phyloP scores from a whole-genome alignment of 2,888 invertebrate genomes.

The Melanargia galathea region DNA sequence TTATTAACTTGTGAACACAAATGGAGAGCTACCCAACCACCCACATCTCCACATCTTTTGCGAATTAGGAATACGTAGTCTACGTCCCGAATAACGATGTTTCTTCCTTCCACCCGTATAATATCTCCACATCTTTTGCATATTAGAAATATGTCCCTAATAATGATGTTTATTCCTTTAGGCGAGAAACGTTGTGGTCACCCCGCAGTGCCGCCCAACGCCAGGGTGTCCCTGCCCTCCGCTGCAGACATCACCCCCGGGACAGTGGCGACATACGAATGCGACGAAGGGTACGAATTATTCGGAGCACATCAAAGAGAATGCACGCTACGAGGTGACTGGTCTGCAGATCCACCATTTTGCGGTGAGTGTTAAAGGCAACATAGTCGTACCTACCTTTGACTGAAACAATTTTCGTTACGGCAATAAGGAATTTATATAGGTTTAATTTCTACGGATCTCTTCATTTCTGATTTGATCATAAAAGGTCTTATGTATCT shows the following conservation, averaged over 20 bases:
- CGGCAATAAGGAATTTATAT: no score
- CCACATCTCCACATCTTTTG: no score
- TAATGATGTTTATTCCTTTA: slow-evolving; percentile 39
- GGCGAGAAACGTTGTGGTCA: slow-evolving; percentile 87
- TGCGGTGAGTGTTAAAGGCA: slow-evolving; percentile 84
- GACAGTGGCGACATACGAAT: slow-evolving; percentile 88
- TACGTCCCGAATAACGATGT: no score
- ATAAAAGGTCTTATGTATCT: no score
- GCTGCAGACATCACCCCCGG: slow-evolving; percentile 79
- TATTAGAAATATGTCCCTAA: not conserved
- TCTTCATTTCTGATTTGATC: no score
- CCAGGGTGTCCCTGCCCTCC: slow-evolving; percentile 86
- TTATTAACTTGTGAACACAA: no score
- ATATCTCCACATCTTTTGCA: not conserved
- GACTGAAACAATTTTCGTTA: no score
- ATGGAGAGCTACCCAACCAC: no score
- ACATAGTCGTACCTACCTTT: no score
- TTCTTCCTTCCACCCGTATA: not conserved
- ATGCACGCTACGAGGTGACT: slow-evolving; percentile 87
- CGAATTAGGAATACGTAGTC: no score
- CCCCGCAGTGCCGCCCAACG: slow-evolving; percentile 92
- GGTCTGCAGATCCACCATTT: slow-evolving; percentile 92
- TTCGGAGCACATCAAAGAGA: slow-evolving; percentile 88
- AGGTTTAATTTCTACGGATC: no score
- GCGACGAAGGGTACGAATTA: slow-evolving; percentile 94